These are phyloP conservation scores for Drosophila athabasca DNA, from an alignment of 1,140 invertebrate genomes.

Conservation along the genomic window DNA sequence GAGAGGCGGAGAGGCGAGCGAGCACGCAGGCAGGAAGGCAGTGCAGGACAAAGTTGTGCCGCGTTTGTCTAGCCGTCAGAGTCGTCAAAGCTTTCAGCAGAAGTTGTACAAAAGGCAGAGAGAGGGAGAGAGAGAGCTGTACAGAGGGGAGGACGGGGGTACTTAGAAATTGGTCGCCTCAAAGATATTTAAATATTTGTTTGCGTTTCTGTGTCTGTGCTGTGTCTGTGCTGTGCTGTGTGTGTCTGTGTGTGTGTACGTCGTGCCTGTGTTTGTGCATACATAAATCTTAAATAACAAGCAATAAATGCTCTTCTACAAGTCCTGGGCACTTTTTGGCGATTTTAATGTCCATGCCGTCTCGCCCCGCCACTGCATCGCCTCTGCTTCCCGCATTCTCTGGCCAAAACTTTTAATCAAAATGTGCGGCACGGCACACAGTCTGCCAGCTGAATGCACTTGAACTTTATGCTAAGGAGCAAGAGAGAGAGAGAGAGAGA, in stretches of 20 bases:
- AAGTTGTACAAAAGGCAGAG: constrained; percentile 63
- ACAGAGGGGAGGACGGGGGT: no score
- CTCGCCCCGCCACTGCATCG: neutral
- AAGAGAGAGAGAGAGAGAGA: neutral
- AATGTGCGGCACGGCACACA: constrained; percentile 62
- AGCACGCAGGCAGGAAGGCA: neutral
- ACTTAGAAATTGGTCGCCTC: constrained; percentile 59
- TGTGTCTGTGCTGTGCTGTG: neutral
- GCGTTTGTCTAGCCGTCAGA: constrained; percentile 68
- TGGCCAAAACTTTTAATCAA: constrained; percentile 72
- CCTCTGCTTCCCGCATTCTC: constrained; percentile 11
- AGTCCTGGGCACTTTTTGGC: constrained; percentile 41
- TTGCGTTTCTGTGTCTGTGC: constrained; percentile 25
- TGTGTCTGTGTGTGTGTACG: constrained; percentile 22
- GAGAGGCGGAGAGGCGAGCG: neutral
- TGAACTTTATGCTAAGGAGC: constrained; percentile 42
- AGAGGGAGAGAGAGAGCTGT: no score
- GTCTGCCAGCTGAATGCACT: constrained; percentile 61
- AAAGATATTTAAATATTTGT: constrained; percentile 76
- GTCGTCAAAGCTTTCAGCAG: constrained; percentile 66
- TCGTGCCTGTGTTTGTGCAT: constrained; percentile 15
- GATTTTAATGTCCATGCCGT: constrained; percentile 25
- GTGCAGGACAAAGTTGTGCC: constrained; percentile 64
- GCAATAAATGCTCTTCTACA: constrained; percentile 69
- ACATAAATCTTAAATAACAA: constrained; percentile 78